These are phyloP conservation scores for Cynaeus angustus DNA, from an alignment of 2,888 invertebrate genomes.

Conservation along the genomic window DNA sequence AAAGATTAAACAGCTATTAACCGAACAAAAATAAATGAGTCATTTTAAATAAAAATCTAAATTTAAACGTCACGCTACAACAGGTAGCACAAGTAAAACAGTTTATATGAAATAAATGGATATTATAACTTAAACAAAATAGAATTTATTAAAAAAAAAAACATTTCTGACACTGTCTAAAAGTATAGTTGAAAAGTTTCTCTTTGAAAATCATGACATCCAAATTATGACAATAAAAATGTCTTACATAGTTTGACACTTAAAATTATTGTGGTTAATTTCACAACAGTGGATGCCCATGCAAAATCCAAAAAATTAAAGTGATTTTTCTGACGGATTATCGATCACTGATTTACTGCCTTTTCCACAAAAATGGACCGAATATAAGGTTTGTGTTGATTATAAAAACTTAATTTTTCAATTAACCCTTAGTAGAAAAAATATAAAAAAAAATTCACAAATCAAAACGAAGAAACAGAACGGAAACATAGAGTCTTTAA, in stretches of 20 bases:
- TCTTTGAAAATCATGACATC: no score
- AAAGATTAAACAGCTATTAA: no score
- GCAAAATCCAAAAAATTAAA: background rate
- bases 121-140: no score
- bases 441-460: background rate
- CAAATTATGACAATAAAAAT: no score
- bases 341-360: background rate
- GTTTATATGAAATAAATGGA: no score
- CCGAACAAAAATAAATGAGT: no score
- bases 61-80: no score
- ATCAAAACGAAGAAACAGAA: background rate
- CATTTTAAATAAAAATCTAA: no score
- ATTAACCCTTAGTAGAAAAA: background rate
- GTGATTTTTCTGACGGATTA: background rate
- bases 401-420: background rate
- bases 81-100: no score
- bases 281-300: background rate
- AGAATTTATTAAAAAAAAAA: no score
- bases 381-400: background rate
- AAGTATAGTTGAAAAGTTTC: no score
- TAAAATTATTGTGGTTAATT: background rate
- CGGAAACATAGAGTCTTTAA: background rate
- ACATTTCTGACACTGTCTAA: no score
- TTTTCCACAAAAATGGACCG: slow-evolving; percentile 8
- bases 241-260: background rate